Evolutionary conservation across 2,797 vertebrate species (phyloP), one percentile per base, ranked within the genome.

Genomic region (Capromys pilorides): DNA sequence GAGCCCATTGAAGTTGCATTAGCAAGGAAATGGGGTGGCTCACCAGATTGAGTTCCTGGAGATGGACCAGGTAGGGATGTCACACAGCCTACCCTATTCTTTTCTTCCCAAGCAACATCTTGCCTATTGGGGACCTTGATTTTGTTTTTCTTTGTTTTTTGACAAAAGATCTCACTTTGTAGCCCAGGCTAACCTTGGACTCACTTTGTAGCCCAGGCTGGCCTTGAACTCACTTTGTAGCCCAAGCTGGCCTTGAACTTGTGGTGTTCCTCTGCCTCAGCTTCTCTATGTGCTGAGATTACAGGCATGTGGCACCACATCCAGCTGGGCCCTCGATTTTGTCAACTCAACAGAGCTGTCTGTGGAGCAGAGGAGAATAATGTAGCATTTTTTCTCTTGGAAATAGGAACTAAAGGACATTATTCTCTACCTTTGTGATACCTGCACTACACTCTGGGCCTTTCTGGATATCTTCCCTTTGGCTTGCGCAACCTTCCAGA

Each of bases 381-480:
- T 13, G 2, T 64, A 4, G 4, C 81, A 86, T 77, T 93, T 71
- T 81, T 92, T 96, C 94, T 95, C 87, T 96, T 66, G 95, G 61
- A 84, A 59, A 71, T 95, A 99, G 99, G 99, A 99, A 51, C 97
- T 99, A 95, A 98, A 98, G 92, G 99, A 99, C 96, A 96, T 99
- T 28, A 96, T 99, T 82, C 97, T 99, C 88, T 99, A 99, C 97
- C 98, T 99, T 88, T 99, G 99, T 81, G 99, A 99, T 97, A 99
- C 99, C 5, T 99, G 98, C 96, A 99, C 98, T 28, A 99, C 99
- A 0, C 98, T 99, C 82, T 99, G 99, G 97, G 99, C 99, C 19
- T 99, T 99, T 95, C 98, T 99, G 96, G 99, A 99, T 92, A 98
- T 99, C 97, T 99, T 99, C 96, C 99, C 99, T 0, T 92, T 98